Percentiles rank a stretch among this genome's conserved stretches.
Conservation (phyloP, 2,888 invertebrate species). For the Gymnosoma rotundatum region DNA sequence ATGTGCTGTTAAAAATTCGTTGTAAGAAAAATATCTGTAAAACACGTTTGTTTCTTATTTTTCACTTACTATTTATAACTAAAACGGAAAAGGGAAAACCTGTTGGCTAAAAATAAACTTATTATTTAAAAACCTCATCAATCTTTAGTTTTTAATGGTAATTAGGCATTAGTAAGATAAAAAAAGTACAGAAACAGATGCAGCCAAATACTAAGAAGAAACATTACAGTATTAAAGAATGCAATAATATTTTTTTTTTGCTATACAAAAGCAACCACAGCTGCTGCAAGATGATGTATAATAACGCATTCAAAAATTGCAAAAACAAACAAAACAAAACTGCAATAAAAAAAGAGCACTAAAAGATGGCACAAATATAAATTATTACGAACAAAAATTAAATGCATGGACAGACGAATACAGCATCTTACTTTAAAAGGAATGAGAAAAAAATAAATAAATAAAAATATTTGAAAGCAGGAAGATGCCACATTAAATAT, state of each 20-base stretch:
- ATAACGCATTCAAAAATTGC: slow-evolving; percentile 48
- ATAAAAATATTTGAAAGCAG: slow-evolving; percentile 10
- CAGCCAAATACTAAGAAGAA: slow-evolving; percentile 10
- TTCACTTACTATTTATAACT: too few relatives aligned
- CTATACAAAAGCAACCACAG: slow-evolving; percentile 10
- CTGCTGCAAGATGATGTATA: slow-evolving; percentile 38
- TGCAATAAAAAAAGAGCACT: not conserved
- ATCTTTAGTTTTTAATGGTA: slow-evolving; percentile 32
- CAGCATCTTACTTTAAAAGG: slow-evolving; percentile 11
- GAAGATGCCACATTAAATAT: slow-evolving; percentile 16
- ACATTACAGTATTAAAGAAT: slow-evolving; percentile 39
- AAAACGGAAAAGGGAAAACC: not conserved
- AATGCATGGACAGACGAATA: not conserved
- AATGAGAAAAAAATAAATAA: slow-evolving; percentile 26
- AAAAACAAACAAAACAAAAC: slow-evolving; percentile 50
- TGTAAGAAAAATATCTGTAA: too few relatives aligned
- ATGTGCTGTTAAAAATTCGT: too few relatives aligned
- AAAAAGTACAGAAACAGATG: not conserved
- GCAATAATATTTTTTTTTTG: slow-evolving; percentile 24
- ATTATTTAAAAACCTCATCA: slow-evolving; percentile 44
- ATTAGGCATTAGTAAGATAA: slow-evolving; percentile 43
- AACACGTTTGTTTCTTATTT: too few relatives aligned
- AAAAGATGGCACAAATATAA: slow-evolving; percentile 30
- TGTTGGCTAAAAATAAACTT: slow-evolving; percentile 34
- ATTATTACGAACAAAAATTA: not conserved